phyloP scores from a whole-genome alignment of 2,888 invertebrate species.

The Minunthozetes semirufus region DNA sequence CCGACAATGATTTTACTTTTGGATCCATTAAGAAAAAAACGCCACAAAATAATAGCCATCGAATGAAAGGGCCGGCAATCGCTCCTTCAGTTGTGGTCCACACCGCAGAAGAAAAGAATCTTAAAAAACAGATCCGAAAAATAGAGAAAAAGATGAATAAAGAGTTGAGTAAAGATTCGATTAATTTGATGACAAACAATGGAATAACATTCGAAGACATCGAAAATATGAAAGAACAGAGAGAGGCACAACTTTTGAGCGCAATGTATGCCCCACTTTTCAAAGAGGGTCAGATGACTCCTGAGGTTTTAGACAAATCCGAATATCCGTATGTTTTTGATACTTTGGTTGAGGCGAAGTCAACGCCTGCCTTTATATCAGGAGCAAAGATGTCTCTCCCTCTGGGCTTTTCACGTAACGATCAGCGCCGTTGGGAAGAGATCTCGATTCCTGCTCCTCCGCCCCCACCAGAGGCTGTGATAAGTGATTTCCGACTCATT shows the following conservation, averaged over 20 bases:
- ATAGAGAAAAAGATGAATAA: conserved; percentile 66
- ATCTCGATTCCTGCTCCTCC: conserved; percentile 54
- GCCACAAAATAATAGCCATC: background rate
- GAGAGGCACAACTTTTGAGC: conserved; percentile 27
- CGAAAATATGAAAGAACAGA: conserved; percentile 13
- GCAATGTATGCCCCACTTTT: conserved; percentile 32
- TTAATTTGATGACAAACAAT: conserved; percentile 40
- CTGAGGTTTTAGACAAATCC: background rate
- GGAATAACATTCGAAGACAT: conserved; percentile 33
- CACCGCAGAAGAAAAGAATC: conserved; percentile 71
- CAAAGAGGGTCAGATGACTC: conserved; percentile 12
- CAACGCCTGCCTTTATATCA: conserved; percentile 65
- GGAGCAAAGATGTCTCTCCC: conserved; percentile 72
- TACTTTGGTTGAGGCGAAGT: conserved; percentile 62
- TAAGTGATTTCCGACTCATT: conserved; percentile 11
- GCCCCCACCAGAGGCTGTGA: conserved; percentile 12
- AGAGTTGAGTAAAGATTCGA: conserved; percentile 41
- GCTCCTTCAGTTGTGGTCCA: conserved; percentile 51
- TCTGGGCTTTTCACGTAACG: conserved; percentile 65
- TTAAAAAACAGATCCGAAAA: conserved; percentile 66
- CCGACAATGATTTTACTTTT: background rate
- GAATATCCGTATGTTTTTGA: conserved; percentile 62
- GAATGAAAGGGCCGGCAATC: conserved; percentile 24
- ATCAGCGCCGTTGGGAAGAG: conserved; percentile 72
- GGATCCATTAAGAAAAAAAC: background rate